A percentile compares a stretch with the other conserved stretches of the same genome.
phyloP scores from a whole-genome alignment of 2,113 vertebrate genomes.

The Phocoena phocoena region DNA sequence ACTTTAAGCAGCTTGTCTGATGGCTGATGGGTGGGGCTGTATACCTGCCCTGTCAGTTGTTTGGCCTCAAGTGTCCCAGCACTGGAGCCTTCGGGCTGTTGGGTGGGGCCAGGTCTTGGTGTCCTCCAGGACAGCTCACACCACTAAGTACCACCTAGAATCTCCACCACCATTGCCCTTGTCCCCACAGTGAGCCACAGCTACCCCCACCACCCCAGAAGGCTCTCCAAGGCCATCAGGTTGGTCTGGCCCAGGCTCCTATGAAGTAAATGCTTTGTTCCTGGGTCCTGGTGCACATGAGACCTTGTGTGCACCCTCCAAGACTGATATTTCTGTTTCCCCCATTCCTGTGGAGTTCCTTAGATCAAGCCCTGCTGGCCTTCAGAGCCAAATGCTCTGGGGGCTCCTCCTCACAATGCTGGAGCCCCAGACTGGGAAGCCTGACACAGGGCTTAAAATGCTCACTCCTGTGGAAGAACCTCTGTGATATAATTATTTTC shows the following conservation, averaged over 20 bases:
- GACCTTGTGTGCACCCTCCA: background rate
- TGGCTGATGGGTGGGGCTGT: background rate
- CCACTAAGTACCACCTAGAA: background rate
- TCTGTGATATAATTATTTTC: background rate
- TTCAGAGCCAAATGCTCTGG: background rate
- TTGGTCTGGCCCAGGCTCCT: background rate
- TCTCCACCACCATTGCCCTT: background rate
- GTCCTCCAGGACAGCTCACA: background rate
- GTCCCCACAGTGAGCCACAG: background rate
- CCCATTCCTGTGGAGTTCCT: background rate
- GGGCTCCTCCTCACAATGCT: background rate
- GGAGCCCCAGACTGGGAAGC: background rate
- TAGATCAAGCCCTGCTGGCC: background rate
- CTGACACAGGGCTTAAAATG: background rate
- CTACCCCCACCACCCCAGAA: background rate
- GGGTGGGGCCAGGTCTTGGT: background rate
- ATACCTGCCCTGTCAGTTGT: background rate
- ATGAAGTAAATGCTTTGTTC: background rate
- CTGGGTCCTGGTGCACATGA: background rate
- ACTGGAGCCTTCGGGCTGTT: background rate
- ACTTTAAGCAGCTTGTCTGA: background rate
- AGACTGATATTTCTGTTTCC: background rate
- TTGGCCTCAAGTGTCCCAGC: background rate
- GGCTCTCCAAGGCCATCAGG: background rate
- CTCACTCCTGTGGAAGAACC: background rate